phyloP scores from a whole-genome alignment of 2,797 vertebrate species.

The Hemibagrus guttatus region DNA sequence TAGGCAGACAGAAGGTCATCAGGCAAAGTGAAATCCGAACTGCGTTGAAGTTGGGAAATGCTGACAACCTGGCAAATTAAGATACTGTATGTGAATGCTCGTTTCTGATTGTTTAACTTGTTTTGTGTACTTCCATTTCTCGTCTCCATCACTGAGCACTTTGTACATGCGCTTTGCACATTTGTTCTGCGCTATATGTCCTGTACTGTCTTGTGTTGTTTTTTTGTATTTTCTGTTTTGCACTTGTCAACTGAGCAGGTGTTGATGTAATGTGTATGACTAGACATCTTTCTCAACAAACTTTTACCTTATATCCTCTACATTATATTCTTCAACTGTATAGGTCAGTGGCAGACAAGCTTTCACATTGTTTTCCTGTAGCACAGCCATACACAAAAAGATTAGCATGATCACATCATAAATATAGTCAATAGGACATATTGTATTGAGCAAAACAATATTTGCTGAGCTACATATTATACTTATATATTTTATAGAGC shows the following conservation, averaged over 20 bases:
- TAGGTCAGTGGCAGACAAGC: conserved; percentile 83
- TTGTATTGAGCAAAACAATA: not conserved
- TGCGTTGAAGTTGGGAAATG: not conserved
- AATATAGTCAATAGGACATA: not conserved
- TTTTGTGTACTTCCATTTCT: not conserved
- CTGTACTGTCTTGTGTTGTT: too few relatives aligned
- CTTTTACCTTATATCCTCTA: conserved; percentile 78
- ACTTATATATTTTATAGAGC: not conserved
- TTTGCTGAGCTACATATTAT: not conserved
- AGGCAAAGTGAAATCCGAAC: not conserved
- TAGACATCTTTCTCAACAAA: not conserved
- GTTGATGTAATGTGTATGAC: not conserved
- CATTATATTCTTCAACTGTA: conserved; percentile 77
- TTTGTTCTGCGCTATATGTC: too few relatives aligned
- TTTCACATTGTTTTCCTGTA: conserved; percentile 82
- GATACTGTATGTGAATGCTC: not conserved
- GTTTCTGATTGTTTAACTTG: not conserved
- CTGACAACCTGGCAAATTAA: not conserved
- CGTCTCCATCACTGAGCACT: not conserved
- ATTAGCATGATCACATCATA: not conserved
- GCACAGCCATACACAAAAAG: conserved; percentile 14
- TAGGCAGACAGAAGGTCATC: not conserved
- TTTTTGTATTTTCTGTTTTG: too few relatives aligned
- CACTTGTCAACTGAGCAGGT: not conserved
- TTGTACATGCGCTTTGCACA: too few relatives aligned